Evolutionary conservation across 2,113 vertebrate genomes (phyloP).

Genomic region (Strix aluco): DNA sequence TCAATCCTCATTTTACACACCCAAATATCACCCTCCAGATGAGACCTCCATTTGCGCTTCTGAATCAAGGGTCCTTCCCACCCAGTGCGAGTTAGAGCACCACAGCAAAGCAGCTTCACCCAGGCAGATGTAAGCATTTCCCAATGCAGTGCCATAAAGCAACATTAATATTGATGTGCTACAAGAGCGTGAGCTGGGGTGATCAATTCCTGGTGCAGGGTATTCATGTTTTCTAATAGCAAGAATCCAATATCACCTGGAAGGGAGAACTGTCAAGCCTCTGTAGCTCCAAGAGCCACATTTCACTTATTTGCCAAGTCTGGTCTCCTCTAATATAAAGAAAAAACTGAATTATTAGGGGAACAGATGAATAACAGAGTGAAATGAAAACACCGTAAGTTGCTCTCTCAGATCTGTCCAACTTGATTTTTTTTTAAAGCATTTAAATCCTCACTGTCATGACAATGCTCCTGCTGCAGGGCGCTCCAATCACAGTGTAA

Average conservation of each 20-base stretch:
- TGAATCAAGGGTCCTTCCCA: neutral
- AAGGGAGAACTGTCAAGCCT: constrained; percentile 3
- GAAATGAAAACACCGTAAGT: neutral
- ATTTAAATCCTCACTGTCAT: neutral
- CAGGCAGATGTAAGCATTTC: neutral
- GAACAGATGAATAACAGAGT: neutral
- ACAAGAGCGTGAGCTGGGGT: neutral
- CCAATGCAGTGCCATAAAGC: neutral
- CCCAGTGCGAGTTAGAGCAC: neutral
- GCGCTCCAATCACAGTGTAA: neutral
- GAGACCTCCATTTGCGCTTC: neutral
- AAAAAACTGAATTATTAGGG: constrained; percentile 14
- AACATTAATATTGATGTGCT: neutral
- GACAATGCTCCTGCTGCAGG: neutral
- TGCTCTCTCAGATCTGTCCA: neutral
- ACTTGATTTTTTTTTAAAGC: neutral
- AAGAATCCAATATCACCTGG: constrained; percentile 46
- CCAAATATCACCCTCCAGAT: neutral
- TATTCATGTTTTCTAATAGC: constrained; percentile 11
- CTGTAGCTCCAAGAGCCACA: constrained; percentile 6
- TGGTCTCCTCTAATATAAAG: neutral
- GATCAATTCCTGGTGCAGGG: neutral
- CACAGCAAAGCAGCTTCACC: neutral
- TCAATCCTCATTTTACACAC: neutral
- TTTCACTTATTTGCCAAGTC: constrained; percentile 21